Percentiles rank a stretch among this genome's conserved stretches.
Evolutionary conservation across 2,888 invertebrate species (phyloP).

Genomic region (Pardosa pseudoannulata): DNA sequence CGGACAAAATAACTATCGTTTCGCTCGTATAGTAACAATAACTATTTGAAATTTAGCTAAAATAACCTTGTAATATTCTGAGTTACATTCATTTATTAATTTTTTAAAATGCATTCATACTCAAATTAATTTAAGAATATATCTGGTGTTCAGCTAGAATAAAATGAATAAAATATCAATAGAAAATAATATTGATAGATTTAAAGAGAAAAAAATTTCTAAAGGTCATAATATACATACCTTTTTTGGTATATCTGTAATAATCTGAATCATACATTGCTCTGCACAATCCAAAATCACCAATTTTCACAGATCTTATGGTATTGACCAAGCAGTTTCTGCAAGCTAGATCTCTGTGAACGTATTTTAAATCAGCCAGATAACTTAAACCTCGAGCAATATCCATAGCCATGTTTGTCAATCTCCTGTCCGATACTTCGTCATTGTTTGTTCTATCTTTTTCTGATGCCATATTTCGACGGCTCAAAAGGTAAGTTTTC

Average conservation of each 20-base stretch:
- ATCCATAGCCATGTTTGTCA: conserved; percentile 92
- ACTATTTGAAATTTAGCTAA: too few relatives aligned
- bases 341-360: conserved; percentile 90
- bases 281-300: conserved; percentile 77
- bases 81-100: too few relatives aligned
- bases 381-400: conserved; percentile 89
- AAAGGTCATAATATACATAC: conserved; percentile 71
- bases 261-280: conserved; percentile 75
- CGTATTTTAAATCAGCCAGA: conserved; percentile 87
- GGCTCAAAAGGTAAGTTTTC: conserved; percentile 90
- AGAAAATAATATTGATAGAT: too few relatives aligned
- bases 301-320: conserved; percentile 78
- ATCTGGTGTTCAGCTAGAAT: too few relatives aligned
- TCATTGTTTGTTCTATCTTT: conserved; percentile 84
- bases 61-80: too few relatives aligned
- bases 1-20: too few relatives aligned
- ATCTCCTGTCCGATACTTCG: conserved; percentile 86
- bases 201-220: too few relatives aligned
- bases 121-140: too few relatives aligned
- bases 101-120: too few relatives aligned
- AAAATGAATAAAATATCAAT: too few relatives aligned
- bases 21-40: too few relatives aligned
- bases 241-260: conserved; percentile 85
- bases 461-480: conserved; percentile 86
- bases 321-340: conserved; percentile 89